Evolutionary conservation across 2,888 invertebrate species (phyloP).

Genomic region (Spodoptera littoralis): DNA sequence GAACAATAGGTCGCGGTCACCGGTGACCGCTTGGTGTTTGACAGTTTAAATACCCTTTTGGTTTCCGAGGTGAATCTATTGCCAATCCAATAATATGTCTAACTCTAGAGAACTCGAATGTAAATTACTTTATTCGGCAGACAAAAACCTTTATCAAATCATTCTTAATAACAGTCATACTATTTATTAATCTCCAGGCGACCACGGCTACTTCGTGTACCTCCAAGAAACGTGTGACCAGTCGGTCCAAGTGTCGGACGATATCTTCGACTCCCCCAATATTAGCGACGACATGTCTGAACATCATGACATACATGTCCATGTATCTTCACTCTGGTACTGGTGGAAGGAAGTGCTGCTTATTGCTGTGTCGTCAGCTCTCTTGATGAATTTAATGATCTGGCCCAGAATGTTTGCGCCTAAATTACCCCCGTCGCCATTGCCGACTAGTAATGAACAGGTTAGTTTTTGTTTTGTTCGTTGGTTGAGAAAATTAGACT

Average conservation of each 20-base stretch:
- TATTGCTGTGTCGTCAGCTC: slow-evolving; percentile 92
- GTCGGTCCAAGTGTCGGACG: slow-evolving; percentile 78
- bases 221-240: slow-evolving; percentile 87
- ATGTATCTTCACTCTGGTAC: slow-evolving; percentile 92
- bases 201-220: slow-evolving; percentile 93
- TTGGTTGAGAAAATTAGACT: not conserved
- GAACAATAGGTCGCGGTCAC: too few relatives aligned
- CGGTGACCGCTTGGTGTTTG: too few relatives aligned
- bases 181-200: slow-evolving; percentile 78
- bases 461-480: slow-evolving; percentile 65
- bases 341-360: slow-evolving; percentile 95
- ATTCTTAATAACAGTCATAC: too few relatives aligned
- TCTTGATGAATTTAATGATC: slow-evolving; percentile 91
- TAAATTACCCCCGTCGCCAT: slow-evolving; percentile 60
- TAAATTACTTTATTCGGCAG: too few relatives aligned
- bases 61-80: too few relatives aligned
- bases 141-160: too few relatives aligned
- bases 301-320: slow-evolving; percentile 91
- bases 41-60: too few relatives aligned
- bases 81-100: too few relatives aligned
- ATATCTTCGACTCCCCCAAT: slow-evolving; percentile 66
- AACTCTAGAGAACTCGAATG: too few relatives aligned
- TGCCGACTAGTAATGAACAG: slow-evolving; percentile 75
- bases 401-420: slow-evolving; percentile 86
- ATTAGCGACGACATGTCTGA: slow-evolving; percentile 82